These are phyloP conservation scores for Lycaena phlaeas DNA, from an alignment of 2,888 invertebrate genomes.

Conservation along the genomic window DNA sequence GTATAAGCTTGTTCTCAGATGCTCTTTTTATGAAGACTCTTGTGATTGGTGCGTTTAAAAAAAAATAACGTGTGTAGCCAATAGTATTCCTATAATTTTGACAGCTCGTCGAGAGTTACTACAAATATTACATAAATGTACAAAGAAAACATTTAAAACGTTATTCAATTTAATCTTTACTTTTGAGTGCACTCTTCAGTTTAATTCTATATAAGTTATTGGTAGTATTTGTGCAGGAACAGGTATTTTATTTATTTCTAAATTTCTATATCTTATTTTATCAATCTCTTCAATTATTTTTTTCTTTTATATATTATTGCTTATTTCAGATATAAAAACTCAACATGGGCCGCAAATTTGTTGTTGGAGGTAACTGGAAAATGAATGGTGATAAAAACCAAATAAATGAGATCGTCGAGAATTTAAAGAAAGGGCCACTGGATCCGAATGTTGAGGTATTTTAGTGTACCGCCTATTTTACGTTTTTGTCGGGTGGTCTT, in stretches of 20 bases:
- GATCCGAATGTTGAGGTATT: slow-evolving; percentile 85
- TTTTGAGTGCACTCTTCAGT: no score
- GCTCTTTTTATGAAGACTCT: neutral
- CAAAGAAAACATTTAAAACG: neutral
- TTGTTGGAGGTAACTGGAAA: slow-evolving; percentile 99
- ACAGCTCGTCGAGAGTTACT: neutral
- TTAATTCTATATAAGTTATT: no score
- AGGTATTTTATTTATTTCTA: no score
- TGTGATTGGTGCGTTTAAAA: slow-evolving; percentile 20
- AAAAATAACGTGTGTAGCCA: neutral
- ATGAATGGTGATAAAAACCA: slow-evolving; percentile 95
- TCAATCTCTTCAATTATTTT: no score
- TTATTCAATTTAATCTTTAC: no score
- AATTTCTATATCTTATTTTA: no score
- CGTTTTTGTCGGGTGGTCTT: no score
- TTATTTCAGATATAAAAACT: slow-evolving; percentile 15
- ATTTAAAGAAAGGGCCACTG: slow-evolving; percentile 82
- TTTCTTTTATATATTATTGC: no score
- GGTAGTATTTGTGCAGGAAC: no score
- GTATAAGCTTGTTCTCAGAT: slow-evolving; percentile 17
- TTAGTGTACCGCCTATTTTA: no score
- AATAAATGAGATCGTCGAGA: slow-evolving; percentile 85
- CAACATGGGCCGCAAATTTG: slow-evolving; percentile 90
- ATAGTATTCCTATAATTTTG: neutral
- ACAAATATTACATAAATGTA: no score